Evolutionary conservation across 2,113 vertebrate species (phyloP).

Genomic region (Nyctibius bracteatus): DNA sequence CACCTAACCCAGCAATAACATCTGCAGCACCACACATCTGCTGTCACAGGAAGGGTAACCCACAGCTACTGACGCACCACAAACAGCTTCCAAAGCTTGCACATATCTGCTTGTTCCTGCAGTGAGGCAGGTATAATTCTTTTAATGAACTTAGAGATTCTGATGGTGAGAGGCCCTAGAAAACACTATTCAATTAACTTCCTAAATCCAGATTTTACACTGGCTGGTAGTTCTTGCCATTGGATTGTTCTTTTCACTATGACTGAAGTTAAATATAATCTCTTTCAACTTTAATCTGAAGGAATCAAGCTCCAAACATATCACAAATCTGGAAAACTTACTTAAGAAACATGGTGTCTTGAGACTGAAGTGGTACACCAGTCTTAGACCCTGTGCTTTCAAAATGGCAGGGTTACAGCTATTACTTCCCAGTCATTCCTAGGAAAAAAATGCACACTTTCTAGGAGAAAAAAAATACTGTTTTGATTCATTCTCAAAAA

Average conservation of each 20-base stretch:
- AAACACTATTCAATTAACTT: neutral
- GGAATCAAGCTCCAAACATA: neutral
- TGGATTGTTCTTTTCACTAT: neutral
- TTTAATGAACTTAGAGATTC: neutral
- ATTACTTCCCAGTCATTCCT: neutral
- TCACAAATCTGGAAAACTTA: neutral
- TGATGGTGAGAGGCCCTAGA: neutral
- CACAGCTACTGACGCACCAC: neutral
- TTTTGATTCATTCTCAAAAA: neutral
- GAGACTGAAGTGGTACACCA: neutral
- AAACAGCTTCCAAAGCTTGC: neutral
- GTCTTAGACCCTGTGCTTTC: neutral
- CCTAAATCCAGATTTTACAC: neutral
- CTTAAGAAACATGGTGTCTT: neutral
- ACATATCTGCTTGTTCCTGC: neutral
- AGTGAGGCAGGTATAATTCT: neutral
- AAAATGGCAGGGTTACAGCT: neutral
- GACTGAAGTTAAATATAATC: neutral
- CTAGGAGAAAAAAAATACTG: neutral
- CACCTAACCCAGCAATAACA: neutral
- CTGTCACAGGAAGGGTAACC: neutral
- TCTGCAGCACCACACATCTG: neutral
- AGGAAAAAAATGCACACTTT: neutral
- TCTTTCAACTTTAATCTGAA: neutral
- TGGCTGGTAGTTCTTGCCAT: neutral